A percentile compares a stretch with the other conserved stretches of the same genome.
phyloP scores from a whole-genome alignment of 2,888 invertebrate species.

The Aproaerema taeniolella region DNA sequence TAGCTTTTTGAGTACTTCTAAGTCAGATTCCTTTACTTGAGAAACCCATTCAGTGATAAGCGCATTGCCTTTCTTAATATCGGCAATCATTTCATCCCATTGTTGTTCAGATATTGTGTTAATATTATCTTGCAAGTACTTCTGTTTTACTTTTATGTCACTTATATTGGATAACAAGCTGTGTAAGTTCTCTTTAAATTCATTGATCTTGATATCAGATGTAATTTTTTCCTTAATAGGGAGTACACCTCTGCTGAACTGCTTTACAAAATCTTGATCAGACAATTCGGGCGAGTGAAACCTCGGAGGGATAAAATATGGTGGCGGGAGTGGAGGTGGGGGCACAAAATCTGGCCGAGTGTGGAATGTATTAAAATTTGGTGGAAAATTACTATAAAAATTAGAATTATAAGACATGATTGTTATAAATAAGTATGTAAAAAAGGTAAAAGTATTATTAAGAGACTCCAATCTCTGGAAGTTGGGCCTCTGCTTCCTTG shows the following conservation, averaged over 20 bases:
- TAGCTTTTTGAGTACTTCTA: constrained; percentile 54
- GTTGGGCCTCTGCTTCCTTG: constrained; percentile 80
- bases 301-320: constrained; percentile 4
- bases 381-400: constrained; percentile 49
- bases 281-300: too few relatives aligned
- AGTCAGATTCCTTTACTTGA: constrained; percentile 52
- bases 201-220: constrained; percentile 31
- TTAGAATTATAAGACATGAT: constrained; percentile 64
- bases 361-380: constrained; percentile 64
- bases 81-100: constrained; percentile 73
- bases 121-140: constrained; percentile 57
- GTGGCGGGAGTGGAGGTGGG: constrained; percentile 27
- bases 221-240: constrained; percentile 17
- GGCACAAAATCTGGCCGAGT: constrained; percentile 23
- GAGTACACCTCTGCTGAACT: constrained; percentile 33
- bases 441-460: constrained; percentile 30
- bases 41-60: constrained; percentile 54
- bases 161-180: constrained; percentile 32
- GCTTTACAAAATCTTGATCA: constrained; percentile 46
- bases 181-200: constrained; percentile 34
- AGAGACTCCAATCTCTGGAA: constrained; percentile 52
- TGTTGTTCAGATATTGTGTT: constrained; percentile 63
- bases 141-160: constrained; percentile 44
- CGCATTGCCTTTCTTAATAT: constrained; percentile 66
- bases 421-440: constrained; percentile 39